Conservation (phyloP, 2,888 invertebrate species). For the Podotricha telesiphe region DNA sequence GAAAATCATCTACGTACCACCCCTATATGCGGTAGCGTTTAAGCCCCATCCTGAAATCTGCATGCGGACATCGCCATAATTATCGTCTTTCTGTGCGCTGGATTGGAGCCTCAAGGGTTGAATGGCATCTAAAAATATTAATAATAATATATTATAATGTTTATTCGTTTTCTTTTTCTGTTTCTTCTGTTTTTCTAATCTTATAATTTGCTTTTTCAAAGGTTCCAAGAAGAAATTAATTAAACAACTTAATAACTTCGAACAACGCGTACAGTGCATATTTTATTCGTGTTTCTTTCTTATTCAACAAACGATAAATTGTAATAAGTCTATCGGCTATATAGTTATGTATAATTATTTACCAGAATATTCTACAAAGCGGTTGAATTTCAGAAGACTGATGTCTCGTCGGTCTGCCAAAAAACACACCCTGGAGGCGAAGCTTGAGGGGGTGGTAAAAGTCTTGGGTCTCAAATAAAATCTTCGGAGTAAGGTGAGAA, state of each 20-base stretch:
- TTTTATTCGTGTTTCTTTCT: too few relatives aligned
- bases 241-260: too few relatives aligned
- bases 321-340: too few relatives aligned
- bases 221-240: too few relatives aligned
- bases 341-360: background rate
- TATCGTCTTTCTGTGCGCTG: background rate
- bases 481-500: background rate
- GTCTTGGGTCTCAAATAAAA: constrained; percentile 2
- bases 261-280: too few relatives aligned
- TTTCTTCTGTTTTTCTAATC: too few relatives aligned
- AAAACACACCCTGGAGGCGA: background rate
- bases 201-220: too few relatives aligned
- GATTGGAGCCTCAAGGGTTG: constrained; percentile 13
- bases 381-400: background rate
- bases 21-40: background rate
- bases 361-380: background rate
- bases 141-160: too few relatives aligned
- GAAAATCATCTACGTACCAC: background rate
- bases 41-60: constrained; percentile 1
- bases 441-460: constrained; percentile 6
- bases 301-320: too few relatives aligned
- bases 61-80: background rate
- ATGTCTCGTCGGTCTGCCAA: background rate
- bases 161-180: too few relatives aligned
- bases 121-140: background rate